These are phyloP conservation scores for Tachina fera DNA, from an alignment of 2,888 invertebrate genomes.

Conservation along the genomic window DNA sequence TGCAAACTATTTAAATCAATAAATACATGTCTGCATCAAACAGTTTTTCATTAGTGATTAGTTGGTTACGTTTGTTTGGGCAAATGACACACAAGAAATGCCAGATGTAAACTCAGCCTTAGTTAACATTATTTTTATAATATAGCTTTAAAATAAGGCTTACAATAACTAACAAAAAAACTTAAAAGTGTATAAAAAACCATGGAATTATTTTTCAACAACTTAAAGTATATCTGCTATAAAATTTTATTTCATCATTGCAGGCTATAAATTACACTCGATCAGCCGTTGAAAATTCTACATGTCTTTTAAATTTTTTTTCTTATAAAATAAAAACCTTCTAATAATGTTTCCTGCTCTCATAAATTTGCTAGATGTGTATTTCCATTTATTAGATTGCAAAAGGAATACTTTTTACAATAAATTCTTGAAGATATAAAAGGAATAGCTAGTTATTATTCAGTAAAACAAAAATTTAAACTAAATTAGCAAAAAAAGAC, in stretches of 20 bases:
- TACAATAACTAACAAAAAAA: not conserved
- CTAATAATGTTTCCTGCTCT: conserved; percentile 80
- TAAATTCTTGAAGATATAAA: not conserved
- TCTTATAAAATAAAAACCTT: conserved; percentile 17
- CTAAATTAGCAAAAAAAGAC: no score
- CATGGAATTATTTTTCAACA: not conserved
- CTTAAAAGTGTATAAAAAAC: not conserved
- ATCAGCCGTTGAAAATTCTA: conserved; percentile 28
- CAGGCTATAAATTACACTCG: conserved; percentile 47
- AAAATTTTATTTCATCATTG: conserved; percentile 12
- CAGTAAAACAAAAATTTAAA: not conserved
- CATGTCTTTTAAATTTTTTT: conserved; percentile 17
- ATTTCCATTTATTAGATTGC: conserved; percentile 75
- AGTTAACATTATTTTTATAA: conserved; percentile 43
- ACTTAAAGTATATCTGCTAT: not conserved
- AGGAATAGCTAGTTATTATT: not conserved
- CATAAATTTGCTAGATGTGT: conserved; percentile 81
- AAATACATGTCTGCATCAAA: no score
- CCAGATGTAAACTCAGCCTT: no score
- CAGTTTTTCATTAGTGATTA: no score
- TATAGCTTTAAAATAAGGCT: not conserved
- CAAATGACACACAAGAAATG: no score
- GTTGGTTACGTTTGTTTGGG: no score
- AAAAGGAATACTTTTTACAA: not conserved
- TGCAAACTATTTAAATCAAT: no score